phyloP scores from a whole-genome alignment of 2,888 invertebrate genomes.

The Stictocephala bisonia region DNA sequence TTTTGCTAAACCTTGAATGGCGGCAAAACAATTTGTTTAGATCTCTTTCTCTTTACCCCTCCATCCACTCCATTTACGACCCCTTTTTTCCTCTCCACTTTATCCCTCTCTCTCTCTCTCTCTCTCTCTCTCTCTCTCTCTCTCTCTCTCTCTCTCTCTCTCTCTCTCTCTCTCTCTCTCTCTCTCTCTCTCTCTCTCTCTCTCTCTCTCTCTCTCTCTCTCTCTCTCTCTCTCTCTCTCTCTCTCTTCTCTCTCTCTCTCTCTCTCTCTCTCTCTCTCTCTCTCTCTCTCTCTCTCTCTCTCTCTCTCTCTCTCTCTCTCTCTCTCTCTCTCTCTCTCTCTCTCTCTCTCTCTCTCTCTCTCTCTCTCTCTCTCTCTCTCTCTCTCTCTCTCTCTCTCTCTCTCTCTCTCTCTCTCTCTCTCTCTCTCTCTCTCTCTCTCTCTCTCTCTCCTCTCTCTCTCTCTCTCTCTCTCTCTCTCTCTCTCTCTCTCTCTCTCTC shows the following conservation, averaged over 20 bases:
- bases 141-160: neutral
- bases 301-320: slow-evolving; percentile 19
- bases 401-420: slow-evolving; percentile 9
- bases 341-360: slow-evolving; percentile 16
- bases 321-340: slow-evolving; percentile 19
- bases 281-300: slow-evolving; percentile 19
- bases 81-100: neutral
- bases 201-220: neutral
- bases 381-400: slow-evolving; percentile 19
- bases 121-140: slow-evolving; percentile 6
- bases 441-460: slow-evolving; percentile 18
- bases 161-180: neutral
- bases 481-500: slow-evolving; percentile 19
- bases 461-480: slow-evolving; percentile 19
- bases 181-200: neutral
- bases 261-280: slow-evolving; percentile 19
- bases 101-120: slow-evolving; percentile 1
- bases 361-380: slow-evolving; percentile 2
- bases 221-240: neutral
- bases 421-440: slow-evolving; percentile 13
- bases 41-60: slow-evolving; percentile 9
- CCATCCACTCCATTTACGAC: neutral
- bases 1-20: too few relatives aligned
- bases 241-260: slow-evolving; percentile 6
- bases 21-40: too few relatives aligned